Base-by-base conservation (phyloP, 1,140 invertebrate genomes). In the Ridgeia piscesae region DNA sequence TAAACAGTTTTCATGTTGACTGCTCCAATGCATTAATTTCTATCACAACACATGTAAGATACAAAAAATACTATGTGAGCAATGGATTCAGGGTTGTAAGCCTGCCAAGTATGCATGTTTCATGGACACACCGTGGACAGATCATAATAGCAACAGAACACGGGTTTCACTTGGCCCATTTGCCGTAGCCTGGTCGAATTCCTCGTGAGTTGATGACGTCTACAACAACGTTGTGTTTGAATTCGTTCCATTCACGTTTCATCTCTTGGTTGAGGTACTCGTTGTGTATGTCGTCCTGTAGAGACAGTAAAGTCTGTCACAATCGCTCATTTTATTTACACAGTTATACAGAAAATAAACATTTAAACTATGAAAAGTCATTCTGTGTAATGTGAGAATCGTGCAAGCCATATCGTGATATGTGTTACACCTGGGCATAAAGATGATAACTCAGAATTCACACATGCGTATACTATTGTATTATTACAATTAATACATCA, bases 201-300 rank as follows among this genome's bases (percentile, higher is more conserved):
- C 95, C 95, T 35, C 93, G 90, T 33, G 95, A 93, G 48, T 95
- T 95, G 90, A 96, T 95, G 14, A 95, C 94, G 88, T 96, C 95
- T 1, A 95, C 94, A 0, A 96, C 94, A 34, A 95, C 94, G 48
- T 93, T 93, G 89, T 95, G 94, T 93, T 95, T 96, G 92, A 95
- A 96, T 91, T 96, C 95, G 92, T 95, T 95, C 95, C 95, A 96
- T 92, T 95, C 95, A 93, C 95, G 92, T 92, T 95, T 96, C 91
- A 95, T 92, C 93, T 96, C 95, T 92, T 96, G 95, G 35, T 95
- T 94, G 93, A 96, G 94, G 92, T 96, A 96, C 91, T 96, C 95
- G 34, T 95, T 94, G 88, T 95, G 94, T 48, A 96, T 96, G 27
- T 95, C 94, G 33, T 95, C 94, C 95, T 96, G 94, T 27, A 94